phyloP scores from a whole-genome alignment of 2,113 vertebrate species.

The Saccopteryx bilineata region DNA sequence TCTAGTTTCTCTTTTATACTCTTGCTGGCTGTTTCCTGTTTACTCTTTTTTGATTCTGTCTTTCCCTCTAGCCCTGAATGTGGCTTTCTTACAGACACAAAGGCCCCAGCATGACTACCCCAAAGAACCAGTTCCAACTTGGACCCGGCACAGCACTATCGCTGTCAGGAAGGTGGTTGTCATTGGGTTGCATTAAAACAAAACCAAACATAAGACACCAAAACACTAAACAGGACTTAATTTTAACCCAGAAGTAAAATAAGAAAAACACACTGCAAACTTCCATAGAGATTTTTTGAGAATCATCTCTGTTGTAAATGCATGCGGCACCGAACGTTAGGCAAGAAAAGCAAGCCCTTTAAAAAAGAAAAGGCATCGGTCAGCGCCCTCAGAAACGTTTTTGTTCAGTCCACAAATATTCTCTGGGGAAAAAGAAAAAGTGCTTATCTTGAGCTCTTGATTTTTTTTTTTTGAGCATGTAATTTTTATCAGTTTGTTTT shows the following conservation, averaged over 20 bases:
- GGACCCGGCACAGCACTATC: conserved; percentile 84
- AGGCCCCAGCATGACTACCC: conserved; percentile 89
- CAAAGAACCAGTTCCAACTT: conserved; percentile 86
- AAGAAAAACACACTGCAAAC: conserved; percentile 44
- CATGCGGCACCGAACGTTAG: conserved; percentile 69
- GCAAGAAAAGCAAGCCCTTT: conserved; percentile 67
- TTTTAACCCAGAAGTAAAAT: conserved; percentile 79
- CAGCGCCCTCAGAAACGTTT: conserved; percentile 84
- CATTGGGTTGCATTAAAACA: conserved; percentile 82
- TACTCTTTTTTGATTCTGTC: conserved; percentile 85
- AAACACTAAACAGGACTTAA: conserved; percentile 71
- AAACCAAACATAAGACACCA: conserved; percentile 66
- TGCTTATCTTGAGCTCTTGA: conserved; percentile 84
- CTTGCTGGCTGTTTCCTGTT: conserved; percentile 88
- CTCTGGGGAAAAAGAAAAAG: conserved; percentile 84
- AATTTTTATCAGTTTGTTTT: conserved; percentile 85
- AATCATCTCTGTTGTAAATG: background rate
- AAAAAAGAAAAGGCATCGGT: conserved; percentile 72
- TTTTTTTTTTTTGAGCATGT: conserved; percentile 73
- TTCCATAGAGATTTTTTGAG: conserved; percentile 18
- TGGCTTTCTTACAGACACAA: conserved; percentile 90
- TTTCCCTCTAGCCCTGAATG: conserved; percentile 85
- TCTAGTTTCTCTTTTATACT: conserved; percentile 86
- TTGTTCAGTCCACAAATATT: conserved; percentile 82
- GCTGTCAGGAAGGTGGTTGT: conserved; percentile 87